Conservation (phyloP, 2,113 vertebrate species). For the Columba livia region DNA sequence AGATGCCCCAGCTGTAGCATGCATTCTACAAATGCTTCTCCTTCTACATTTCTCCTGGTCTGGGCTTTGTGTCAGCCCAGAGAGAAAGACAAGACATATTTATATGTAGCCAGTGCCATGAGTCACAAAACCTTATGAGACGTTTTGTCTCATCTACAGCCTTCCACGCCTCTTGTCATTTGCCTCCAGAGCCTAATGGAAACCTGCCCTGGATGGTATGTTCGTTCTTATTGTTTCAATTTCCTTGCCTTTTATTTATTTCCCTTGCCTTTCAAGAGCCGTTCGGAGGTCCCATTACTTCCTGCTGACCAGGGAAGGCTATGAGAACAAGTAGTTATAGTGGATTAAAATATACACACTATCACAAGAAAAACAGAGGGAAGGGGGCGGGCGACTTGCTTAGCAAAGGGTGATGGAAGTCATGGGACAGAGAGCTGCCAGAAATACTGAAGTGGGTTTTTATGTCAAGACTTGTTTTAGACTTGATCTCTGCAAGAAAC, state of each 20-base stretch:
- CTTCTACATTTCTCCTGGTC: neutral
- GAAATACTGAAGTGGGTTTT: neutral
- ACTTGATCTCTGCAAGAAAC: neutral
- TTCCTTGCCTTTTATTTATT: constrained; percentile 59
- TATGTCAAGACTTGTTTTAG: neutral
- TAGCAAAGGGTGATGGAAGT: constrained; percentile 20
- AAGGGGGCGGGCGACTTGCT: neutral
- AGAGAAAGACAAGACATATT: neutral
- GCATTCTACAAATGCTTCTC: neutral
- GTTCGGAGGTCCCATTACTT: neutral
- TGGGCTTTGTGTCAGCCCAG: neutral
- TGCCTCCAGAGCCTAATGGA: neutral
- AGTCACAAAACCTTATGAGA: neutral
- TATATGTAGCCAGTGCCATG: neutral
- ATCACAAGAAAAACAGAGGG: constrained; percentile 30
- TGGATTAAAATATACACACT: constrained; percentile 35
- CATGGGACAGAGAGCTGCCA: neutral
- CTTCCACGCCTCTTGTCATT: neutral
- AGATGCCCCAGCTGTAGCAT: neutral
- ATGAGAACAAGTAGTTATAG: constrained; percentile 24
- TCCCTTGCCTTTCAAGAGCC: constrained; percentile 18
- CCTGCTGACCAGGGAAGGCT: constrained; percentile 35
- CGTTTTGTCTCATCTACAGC: neutral
- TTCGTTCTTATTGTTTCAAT: constrained; percentile 27
- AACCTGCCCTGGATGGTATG: neutral